phyloP scores from a whole-genome alignment of 2,888 invertebrate species.

The Cybosia mesomella region DNA sequence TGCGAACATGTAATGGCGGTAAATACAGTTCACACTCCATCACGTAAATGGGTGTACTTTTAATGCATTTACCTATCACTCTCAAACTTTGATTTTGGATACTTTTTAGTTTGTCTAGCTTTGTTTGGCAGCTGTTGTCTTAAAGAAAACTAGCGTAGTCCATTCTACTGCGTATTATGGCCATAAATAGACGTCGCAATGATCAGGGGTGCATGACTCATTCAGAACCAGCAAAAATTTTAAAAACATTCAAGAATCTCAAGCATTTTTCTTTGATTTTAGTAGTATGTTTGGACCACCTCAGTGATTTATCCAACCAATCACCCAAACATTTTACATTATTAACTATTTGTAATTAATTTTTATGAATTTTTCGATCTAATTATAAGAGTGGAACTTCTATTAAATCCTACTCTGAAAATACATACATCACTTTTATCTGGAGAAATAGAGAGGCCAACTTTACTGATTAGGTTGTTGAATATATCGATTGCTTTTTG shows the following conservation, averaged over 20 bases:
- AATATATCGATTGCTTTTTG: too few species aligned
- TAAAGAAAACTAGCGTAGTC: background rate
- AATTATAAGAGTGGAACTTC: background rate
- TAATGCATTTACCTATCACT: background rate
- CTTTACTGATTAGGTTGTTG: background rate
- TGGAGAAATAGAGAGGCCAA: background rate
- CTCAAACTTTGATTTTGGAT: background rate
- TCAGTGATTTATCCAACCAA: background rate
- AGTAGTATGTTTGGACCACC: background rate
- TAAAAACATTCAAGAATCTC: too few species aligned
- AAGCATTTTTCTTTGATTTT: background rate
- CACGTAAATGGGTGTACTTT: background rate
- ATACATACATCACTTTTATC: background rate
- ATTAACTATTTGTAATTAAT: background rate
- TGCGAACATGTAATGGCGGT: too few species aligned
- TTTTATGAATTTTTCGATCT: background rate
- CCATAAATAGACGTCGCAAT: background rate
- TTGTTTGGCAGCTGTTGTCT: background rate
- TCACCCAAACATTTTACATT: too few species aligned
- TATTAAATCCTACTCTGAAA: background rate
- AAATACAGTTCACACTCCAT: background rate
- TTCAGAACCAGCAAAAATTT: background rate
- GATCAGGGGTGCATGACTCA: background rate
- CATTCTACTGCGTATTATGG: background rate
- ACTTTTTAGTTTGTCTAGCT: background rate